phyloP scores from a whole-genome alignment of 2,797 vertebrate species.

The Crax fasciolata region DNA sequence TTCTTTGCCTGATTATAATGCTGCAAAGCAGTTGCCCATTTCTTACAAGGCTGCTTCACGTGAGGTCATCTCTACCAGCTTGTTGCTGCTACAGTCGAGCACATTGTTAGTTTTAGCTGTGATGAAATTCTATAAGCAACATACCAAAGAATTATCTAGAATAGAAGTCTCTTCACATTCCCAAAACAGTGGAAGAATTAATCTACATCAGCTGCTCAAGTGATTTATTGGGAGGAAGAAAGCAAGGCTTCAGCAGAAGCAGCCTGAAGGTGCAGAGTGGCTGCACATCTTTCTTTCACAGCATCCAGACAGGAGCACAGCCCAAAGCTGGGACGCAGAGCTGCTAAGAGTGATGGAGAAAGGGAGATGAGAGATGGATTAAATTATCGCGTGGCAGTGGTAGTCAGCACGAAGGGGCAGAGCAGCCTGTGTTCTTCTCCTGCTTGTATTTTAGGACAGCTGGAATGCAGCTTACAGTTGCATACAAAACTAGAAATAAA shows the following conservation, averaged over 20 bases:
- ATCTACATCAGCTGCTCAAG: constrained; percentile 30
- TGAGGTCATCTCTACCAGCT: background rate
- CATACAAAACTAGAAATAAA: constrained; percentile 56
- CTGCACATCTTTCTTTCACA: background rate
- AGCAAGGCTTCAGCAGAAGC: background rate
- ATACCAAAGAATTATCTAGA: constrained; percentile 43
- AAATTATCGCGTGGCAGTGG: background rate
- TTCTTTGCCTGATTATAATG: background rate
- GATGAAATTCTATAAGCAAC: constrained; percentile 51
- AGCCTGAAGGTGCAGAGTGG: background rate
- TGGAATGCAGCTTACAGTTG: constrained; percentile 40
- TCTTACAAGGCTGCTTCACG: background rate
- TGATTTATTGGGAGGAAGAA: background rate
- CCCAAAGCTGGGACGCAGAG: rapidly evolving
- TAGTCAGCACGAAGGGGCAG: background rate
- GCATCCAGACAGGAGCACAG: background rate
- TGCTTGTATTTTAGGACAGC: background rate
- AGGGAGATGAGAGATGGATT: background rate
- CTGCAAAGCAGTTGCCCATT: background rate
- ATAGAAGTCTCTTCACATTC: constrained; percentile 21
- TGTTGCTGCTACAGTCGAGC: background rate
- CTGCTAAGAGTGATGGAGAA: background rate
- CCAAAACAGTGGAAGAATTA: background rate
- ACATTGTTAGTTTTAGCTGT: constrained; percentile 8
- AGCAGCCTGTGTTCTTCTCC: background rate